Evolutionary conservation across 2,888 invertebrate species (phyloP).

Genomic region (Amphipoea lucens): DNA sequence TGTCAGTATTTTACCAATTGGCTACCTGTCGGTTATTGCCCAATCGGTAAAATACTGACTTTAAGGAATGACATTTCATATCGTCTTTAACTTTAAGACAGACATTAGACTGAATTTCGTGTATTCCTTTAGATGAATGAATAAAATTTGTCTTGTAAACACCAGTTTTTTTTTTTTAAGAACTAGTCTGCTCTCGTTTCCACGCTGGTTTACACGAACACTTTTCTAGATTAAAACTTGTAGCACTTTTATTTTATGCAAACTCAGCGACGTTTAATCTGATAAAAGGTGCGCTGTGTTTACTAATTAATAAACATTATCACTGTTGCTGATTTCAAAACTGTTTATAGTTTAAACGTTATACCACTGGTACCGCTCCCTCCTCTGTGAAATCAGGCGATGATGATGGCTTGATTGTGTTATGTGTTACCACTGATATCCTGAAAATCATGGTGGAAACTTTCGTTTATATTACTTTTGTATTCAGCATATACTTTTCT

Average conservation of each 20-base stretch:
- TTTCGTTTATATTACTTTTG: neutral
- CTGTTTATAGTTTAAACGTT: neutral
- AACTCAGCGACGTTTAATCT: conserved; percentile 38
- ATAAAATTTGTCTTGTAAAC: too few species aligned
- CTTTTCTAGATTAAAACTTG: conserved; percentile 50
- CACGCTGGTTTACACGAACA: conserved; percentile 16
- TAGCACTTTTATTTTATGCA: conserved; percentile 32
- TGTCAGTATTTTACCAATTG: neutral
- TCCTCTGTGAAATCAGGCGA: neutral
- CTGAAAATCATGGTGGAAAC: neutral
- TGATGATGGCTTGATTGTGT: neutral
- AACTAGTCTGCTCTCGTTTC: neutral
- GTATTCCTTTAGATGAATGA: too few species aligned
- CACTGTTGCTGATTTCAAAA: neutral
- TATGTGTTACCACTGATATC: neutral
- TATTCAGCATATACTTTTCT: too few species aligned
- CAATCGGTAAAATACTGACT: neutral
- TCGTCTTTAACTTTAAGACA: neutral
- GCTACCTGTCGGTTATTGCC: too few species aligned
- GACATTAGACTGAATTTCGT: neutral
- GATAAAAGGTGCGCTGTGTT: conserved; percentile 27
- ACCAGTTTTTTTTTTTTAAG: too few species aligned
- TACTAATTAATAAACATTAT: conserved; percentile 8
- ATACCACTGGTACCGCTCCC: neutral
- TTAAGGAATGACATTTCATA: neutral